phyloP scores from a whole-genome alignment of 2,113 vertebrate species.

The Pao palembangensis region DNA sequence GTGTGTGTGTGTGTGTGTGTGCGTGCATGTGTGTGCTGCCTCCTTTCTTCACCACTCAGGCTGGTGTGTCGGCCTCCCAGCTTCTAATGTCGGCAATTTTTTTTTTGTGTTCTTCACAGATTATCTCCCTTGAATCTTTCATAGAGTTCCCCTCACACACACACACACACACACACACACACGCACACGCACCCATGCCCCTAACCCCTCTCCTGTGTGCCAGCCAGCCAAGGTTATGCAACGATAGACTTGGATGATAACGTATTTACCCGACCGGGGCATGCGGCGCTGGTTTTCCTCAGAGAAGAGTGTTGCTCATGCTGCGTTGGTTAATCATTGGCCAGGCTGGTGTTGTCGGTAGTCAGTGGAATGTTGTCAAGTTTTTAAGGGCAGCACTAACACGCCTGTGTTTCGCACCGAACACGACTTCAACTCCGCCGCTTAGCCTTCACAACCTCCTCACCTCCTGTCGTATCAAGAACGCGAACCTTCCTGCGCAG shows the following conservation, averaged over 20 bases:
- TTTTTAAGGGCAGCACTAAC: not conserved
- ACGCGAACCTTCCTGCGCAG: conserved; percentile 24
- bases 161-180: not conserved
- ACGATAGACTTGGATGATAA: conserved; percentile 28
- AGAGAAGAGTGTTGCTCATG: conserved; percentile 29
- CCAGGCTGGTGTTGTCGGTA: conserved; percentile 21
- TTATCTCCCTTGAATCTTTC: not conserved
- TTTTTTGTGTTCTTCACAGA: conserved; percentile 43
- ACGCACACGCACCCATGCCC: conserved; percentile 4
- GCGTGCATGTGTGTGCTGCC: conserved; percentile 13
- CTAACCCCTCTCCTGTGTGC: conserved; percentile 21
- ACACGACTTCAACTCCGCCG: not conserved
- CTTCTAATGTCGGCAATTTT: conserved; percentile 42
- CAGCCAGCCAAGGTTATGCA: conserved; percentile 39
- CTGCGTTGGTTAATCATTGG: conserved; percentile 58
- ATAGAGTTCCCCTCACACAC: conserved; percentile 5
- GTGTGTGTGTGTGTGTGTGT: conserved; percentile 3
- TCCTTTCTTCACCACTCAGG: conserved; percentile 3
- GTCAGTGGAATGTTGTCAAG: conserved; percentile 27
- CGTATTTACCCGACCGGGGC: conserved; percentile 12
- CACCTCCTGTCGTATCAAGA: conserved; percentile 19
- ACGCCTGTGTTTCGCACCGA: not conserved
- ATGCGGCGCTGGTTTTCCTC: conserved; percentile 12
- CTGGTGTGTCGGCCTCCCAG: conserved; percentile 38
- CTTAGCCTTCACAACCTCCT: not conserved